Percentiles rank a stretch among this genome's conserved stretches.
These are phyloP conservation scores for Pterophyllum scalare DNA, from an alignment of 2,113 vertebrate species.

Conservation along the genomic window DNA sequence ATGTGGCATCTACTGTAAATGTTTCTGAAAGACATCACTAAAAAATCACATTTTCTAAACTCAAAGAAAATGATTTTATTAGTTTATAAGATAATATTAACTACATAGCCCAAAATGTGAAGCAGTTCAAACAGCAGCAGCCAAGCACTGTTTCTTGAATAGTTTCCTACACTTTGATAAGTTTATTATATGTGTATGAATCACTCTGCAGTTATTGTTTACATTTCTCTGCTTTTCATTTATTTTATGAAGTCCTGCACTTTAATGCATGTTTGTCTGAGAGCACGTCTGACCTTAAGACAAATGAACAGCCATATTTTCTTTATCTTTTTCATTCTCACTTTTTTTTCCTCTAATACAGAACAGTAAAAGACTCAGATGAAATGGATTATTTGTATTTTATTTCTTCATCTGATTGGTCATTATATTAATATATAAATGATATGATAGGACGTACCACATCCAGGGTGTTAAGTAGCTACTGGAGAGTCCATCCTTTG, in stretches of 20 bases:
- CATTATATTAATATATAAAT: too few species aligned
- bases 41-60: too few species aligned
- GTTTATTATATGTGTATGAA: neutral
- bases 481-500: slow-evolving; percentile 14
- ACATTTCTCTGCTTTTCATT: neutral
- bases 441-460: slow-evolving; percentile 28
- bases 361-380: neutral
- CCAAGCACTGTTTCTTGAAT: neutral
- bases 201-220: rapidly evolving
- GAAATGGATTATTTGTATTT: neutral
- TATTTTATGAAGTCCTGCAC: neutral
- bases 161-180: neutral
- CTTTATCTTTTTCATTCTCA: neutral
- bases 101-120: neutral
- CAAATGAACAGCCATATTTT: neutral
- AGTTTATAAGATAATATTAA: too few species aligned
- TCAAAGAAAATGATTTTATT: too few species aligned
- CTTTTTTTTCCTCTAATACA: neutral
- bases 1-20: neutral
- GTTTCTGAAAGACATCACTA: neutral
- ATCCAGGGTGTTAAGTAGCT: neutral
- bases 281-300: neutral
- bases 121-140: neutral
- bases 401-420: too few species aligned
- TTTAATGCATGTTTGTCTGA: neutral